phyloP scores from a whole-genome alignment of 2,888 invertebrate species.

The Ophioninae sp. region DNA sequence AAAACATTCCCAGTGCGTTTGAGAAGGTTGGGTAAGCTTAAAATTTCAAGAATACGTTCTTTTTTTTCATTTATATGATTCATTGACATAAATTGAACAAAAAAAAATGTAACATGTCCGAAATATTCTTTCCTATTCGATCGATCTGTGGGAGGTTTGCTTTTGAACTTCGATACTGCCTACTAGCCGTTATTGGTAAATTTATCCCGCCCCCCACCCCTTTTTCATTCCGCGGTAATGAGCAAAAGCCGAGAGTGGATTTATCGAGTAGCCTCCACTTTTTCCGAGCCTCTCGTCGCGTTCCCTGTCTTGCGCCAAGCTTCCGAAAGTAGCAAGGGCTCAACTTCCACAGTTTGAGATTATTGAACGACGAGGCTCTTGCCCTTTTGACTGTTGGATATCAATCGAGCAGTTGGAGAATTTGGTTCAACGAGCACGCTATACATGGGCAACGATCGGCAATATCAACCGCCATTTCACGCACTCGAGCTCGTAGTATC shows the following conservation, averaged over 20 bases:
- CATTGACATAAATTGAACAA: too few relatives aligned
- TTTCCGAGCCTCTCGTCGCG: conserved; percentile 32
- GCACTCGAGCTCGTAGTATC: not conserved
- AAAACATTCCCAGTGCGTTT: not conserved
- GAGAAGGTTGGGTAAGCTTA: not conserved
- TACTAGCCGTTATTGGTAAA: not conserved
- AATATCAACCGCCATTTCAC: conserved; percentile 46
- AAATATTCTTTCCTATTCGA: too few relatives aligned
- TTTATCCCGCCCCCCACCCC: not conserved
- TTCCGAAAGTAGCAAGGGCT: not conserved
- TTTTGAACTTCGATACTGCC: not conserved
- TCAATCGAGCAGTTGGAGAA: conserved; percentile 6
- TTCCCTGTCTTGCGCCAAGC: not conserved
- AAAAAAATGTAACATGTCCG: not conserved
- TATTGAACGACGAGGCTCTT: not conserved
- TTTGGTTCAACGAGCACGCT: conserved; percentile 39
- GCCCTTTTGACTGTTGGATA: not conserved
- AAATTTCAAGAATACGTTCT: not conserved
- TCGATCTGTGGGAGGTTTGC: not conserved
- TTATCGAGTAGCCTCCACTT: conserved; percentile 35
- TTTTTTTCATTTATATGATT: not conserved
- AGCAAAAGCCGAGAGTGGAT: conserved; percentile 28
- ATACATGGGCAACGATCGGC: conserved; percentile 52
- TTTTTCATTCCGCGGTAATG: not conserved
- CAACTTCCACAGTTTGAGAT: not conserved